These are phyloP conservation scores for Coccyzus lansbergi DNA, from an alignment of 2,797 vertebrate species.

Conservation along the genomic window DNA sequence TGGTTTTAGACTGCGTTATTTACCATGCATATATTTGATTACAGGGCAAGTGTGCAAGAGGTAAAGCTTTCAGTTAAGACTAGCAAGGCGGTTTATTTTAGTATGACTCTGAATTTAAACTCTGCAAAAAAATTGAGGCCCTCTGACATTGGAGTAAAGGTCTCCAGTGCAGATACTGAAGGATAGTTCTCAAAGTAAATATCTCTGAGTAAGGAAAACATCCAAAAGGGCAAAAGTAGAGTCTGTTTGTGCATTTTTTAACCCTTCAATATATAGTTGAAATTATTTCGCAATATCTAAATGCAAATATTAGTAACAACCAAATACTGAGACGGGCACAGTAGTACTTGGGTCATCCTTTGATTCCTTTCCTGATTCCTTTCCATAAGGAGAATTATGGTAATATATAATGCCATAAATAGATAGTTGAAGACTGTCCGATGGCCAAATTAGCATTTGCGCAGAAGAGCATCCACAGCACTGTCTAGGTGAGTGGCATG, in stretches of 20 bases:
- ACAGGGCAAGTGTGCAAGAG: neutral
- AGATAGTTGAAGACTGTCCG: neutral
- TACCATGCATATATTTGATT: neutral
- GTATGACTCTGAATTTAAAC: neutral
- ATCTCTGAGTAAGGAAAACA: neutral
- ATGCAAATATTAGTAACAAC: neutral
- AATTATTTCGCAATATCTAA: neutral
- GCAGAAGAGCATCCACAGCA: neutral
- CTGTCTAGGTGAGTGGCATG: neutral
- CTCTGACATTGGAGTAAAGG: neutral
- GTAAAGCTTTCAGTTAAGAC: neutral
- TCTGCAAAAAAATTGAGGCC: neutral
- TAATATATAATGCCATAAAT: neutral
- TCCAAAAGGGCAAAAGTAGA: neutral
- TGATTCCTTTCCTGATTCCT: neutral
- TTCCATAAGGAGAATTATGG: neutral
- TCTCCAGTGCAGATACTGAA: neutral
- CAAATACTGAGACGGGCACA: neutral
- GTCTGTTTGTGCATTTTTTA: neutral
- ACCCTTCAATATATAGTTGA: neutral
- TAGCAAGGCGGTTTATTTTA: neutral
- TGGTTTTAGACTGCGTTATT: conserved; percentile 20
- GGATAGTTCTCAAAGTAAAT: neutral
- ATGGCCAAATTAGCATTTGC: neutral
- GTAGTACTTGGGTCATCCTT: neutral